These are phyloP conservation scores for Tyria jacobaeae DNA, from an alignment of 2,888 invertebrate species.

Conservation along the genomic window DNA sequence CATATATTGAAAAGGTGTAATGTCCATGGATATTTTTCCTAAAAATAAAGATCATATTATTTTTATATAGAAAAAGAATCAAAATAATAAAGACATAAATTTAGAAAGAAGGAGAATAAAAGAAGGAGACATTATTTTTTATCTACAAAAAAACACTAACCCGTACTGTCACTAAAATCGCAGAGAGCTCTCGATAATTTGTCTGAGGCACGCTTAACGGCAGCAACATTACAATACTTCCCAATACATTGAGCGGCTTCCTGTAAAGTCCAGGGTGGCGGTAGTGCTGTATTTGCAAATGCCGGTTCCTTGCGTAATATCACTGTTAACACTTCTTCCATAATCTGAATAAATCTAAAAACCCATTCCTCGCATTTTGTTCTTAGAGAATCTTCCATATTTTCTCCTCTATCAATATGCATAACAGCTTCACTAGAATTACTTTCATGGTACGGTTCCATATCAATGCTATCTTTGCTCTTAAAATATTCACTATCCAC, in stretches of 20 bases:
- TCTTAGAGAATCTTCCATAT: constrained; percentile 66
- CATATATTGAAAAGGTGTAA: constrained; percentile 81
- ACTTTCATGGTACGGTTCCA: not conserved
- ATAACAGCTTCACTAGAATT: not conserved
- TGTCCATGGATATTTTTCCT: constrained; percentile 79
- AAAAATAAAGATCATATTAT: constrained; percentile 56
- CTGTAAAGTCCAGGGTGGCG: constrained; percentile 71
- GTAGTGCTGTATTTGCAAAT: constrained; percentile 51
- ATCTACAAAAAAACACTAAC: constrained; percentile 51
- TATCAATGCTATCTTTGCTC: not conserved
- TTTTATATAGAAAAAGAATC: not conserved
- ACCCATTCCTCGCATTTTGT: constrained; percentile 73
- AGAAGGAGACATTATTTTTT: not conserved
- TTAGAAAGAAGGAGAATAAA: not conserved
- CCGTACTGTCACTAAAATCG: constrained; percentile 61
- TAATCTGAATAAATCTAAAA: constrained; percentile 74
- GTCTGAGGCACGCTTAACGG: constrained; percentile 61
- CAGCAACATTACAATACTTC: constrained; percentile 54
- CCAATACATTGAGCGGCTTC: constrained; percentile 71
- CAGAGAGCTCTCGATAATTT: constrained; percentile 62
- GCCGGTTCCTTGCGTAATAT: constrained; percentile 61
- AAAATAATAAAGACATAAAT: not conserved
- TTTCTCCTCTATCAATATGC: constrained; percentile 51
- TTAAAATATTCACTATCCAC: constrained; percentile 36
- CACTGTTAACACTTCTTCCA: constrained; percentile 74